A percentile compares a stretch with the other conserved stretches of the same genome.
phyloP scores from a whole-genome alignment of 53 echinoderm and acorn worm species.

The Hippasteria phrygiana region DNA sequence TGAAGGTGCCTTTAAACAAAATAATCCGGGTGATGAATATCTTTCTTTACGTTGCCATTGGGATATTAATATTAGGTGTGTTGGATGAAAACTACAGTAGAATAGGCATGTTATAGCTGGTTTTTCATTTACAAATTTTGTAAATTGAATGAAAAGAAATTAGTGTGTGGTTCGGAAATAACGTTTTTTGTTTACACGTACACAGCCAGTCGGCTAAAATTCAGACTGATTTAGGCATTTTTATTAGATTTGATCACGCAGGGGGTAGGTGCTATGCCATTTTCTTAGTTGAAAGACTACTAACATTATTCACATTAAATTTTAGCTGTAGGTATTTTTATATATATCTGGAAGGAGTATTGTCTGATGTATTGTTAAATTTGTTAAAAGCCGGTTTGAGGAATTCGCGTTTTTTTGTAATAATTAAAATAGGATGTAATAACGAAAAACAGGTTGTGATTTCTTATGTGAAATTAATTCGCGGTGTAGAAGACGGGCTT shows the following conservation, averaged over 20 bases:
- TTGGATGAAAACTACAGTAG: neutral
- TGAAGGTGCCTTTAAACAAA: slow-evolving; percentile 40
- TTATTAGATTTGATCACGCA: neutral
- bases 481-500: too few relatives aligned
- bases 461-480: too few relatives aligned
- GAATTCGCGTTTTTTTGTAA: too few relatives aligned
- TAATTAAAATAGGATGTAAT: too few relatives aligned
- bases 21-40: neutral
- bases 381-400: too few relatives aligned
- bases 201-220: neutral
- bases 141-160: neutral
- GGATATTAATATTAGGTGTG: neutral
- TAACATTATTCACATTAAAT: neutral
- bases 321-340: neutral
- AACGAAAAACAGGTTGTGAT: too few relatives aligned
- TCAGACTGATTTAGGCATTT: neutral
- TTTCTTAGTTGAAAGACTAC: neutral
- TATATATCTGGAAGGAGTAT: neutral
- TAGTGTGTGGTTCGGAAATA: neutral
- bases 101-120: neutral
- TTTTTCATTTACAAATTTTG: neutral
- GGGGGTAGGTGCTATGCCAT: neutral
- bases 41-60: neutral
- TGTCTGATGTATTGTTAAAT: neutral
- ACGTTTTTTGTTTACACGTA: neutral